phyloP scores from a whole-genome alignment of 2,888 invertebrate genomes.

The Adineta ricciae region DNA sequence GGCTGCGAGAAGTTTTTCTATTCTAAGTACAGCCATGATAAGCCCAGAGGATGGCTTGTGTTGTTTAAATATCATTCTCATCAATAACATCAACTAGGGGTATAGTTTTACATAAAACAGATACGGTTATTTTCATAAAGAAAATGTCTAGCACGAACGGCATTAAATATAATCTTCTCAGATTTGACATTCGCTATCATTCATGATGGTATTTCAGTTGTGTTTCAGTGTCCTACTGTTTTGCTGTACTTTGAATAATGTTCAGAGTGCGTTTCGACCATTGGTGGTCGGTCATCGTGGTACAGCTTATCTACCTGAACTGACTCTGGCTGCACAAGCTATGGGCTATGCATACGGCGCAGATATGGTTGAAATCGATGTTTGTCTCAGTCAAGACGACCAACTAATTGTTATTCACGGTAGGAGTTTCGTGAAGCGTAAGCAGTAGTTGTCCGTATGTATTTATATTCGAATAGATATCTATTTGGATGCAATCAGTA shows the following conservation, averaged over 20 bases:
- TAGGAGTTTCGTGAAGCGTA: not conserved
- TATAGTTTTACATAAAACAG: too few relatives aligned
- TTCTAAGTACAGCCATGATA: too few relatives aligned
- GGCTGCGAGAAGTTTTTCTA: too few relatives aligned
- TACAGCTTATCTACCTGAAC: not conserved
- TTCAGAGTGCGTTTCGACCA: not conserved
- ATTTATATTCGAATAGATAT: not conserved
- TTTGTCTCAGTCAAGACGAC: conserved; percentile 9
- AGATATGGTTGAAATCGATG: not conserved
- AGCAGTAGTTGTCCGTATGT: not conserved
- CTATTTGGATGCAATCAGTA: not conserved
- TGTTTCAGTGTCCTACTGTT: not conserved
- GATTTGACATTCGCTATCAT: too few relatives aligned
- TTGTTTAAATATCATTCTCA: too few relatives aligned
- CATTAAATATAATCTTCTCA: too few relatives aligned
- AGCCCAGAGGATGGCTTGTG: too few relatives aligned
- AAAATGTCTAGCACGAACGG: too few relatives aligned
- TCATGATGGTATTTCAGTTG: not conserved
- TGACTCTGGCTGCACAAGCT: not conserved
- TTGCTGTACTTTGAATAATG: not conserved
- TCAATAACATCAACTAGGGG: too few relatives aligned
- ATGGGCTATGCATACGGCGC: not conserved
- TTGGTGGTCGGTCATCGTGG: conserved; percentile 3
- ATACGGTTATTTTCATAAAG: too few relatives aligned
- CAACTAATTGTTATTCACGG: conserved; percentile 10